Percentiles rank a stretch among this genome's conserved stretches.
These are phyloP conservation scores for Aporophyla lueneburgensis DNA, from an alignment of 2,888 invertebrate genomes.

Conservation along the genomic window DNA sequence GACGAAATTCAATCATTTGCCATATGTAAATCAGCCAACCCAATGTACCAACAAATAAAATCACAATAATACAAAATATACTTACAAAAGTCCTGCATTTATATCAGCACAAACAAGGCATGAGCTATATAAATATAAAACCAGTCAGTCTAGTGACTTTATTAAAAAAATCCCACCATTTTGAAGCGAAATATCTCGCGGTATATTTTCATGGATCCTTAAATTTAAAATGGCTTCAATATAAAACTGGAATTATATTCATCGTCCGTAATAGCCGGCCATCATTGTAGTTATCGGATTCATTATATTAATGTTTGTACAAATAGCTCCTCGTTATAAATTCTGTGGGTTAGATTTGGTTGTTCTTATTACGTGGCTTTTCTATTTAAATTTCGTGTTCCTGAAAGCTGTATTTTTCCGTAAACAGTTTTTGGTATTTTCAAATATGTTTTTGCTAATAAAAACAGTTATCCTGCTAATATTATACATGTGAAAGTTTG, in stretches of 20 bases:
- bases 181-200: constrained; percentile 13
- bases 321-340: constrained; percentile 14
- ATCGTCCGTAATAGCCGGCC: not conserved
- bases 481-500: too few relatives aligned
- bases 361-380: not conserved
- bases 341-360: not conserved
- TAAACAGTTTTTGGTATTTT: not conserved
- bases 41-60: too few relatives aligned
- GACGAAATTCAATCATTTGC: too few relatives aligned
- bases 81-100: too few relatives aligned
- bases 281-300: constrained; percentile 17
- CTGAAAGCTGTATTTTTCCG: not conserved
- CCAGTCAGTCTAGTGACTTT: not conserved
- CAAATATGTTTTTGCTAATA: not conserved
- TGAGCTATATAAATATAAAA: not conserved
- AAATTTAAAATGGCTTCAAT: constrained; percentile 24
- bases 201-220: not conserved
- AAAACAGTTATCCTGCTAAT: not conserved
- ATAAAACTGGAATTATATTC: constrained; percentile 17
- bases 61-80: not conserved
- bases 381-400: constrained; percentile 1
- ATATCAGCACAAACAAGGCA: not conserved
- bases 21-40: too few relatives aligned
- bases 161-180: constrained; percentile 7
- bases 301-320: constrained; percentile 29